Percentiles rank a stretch among this genome's conserved stretches.
Evolutionary conservation across 2,888 invertebrate species (phyloP).

Genomic region (Melieria omissa): DNA sequence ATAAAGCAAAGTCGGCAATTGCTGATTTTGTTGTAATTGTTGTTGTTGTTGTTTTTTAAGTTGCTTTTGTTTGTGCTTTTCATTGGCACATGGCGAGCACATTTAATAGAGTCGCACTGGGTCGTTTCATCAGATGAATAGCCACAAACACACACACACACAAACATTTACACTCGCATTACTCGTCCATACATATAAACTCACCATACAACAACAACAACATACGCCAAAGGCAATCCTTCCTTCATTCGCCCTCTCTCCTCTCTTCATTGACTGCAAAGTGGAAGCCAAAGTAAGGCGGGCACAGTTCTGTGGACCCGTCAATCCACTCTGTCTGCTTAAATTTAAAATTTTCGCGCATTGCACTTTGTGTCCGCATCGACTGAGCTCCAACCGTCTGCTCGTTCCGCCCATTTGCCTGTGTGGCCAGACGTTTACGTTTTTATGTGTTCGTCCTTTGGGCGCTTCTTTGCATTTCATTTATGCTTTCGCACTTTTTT

Average conservation of each 20-base stretch:
- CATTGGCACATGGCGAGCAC: constrained; percentile 5
- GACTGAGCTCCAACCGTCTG: no score
- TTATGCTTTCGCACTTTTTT: constrained; percentile 13
- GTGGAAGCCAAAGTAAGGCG: no score
- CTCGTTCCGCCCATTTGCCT: no score
- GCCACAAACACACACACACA: neutral
- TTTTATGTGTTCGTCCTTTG: constrained; percentile 45
- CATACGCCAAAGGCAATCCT: no score
- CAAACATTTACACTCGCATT: neutral
- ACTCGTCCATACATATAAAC: neutral
- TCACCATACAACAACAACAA: neutral
- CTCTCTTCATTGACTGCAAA: no score
- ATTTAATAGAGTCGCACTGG: constrained; percentile 14
- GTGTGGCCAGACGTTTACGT: neutral
- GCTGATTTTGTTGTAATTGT: constrained; percentile 14
- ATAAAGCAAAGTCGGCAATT: constrained; percentile 45
- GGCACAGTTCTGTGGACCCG: no score
- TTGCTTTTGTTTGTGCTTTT: constrained; percentile 10
- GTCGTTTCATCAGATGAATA: neutral
- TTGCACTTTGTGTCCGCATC: no score
- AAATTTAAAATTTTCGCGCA: no score
- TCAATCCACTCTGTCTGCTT: no score
- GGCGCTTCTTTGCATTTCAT: constrained; percentile 29
- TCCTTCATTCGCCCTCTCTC: no score
- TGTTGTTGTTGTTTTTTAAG: neutral